phyloP scores from a whole-genome alignment of 2,888 invertebrate genomes.

The Erynnis tages region DNA sequence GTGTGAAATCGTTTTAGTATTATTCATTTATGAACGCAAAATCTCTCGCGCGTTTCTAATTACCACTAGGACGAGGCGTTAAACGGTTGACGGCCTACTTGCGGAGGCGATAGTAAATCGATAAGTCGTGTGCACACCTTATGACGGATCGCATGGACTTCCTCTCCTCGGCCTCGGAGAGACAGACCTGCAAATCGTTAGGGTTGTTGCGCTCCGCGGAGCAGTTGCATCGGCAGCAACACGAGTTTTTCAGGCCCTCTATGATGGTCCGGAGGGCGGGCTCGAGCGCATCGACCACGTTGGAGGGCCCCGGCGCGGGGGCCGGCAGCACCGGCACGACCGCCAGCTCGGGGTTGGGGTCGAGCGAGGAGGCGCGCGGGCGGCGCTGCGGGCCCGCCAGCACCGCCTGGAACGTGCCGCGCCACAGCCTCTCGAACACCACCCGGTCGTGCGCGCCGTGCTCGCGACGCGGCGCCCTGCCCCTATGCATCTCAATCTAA shows the following conservation, averaged over 20 bases:
- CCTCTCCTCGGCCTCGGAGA: slow-evolving; percentile 74
- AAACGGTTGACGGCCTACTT: slow-evolving; percentile 37
- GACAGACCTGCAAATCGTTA: slow-evolving; percentile 80
- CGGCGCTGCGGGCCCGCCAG: slow-evolving; percentile 62
- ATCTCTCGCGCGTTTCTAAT: slow-evolving; percentile 41
- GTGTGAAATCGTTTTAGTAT: slow-evolving; percentile 45
- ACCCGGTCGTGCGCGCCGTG: slow-evolving; percentile 77
- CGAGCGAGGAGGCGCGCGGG: slow-evolving; percentile 65
- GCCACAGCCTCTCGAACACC: slow-evolving; percentile 88
- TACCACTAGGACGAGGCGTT: slow-evolving; percentile 39
- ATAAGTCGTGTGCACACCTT: slow-evolving; percentile 77
- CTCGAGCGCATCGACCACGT: slow-evolving; percentile 71
- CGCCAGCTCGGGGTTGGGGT: slow-evolving; percentile 49
- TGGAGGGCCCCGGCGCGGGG: slow-evolving; percentile 40
- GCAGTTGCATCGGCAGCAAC: slow-evolving; percentile 76
- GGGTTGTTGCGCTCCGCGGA: slow-evolving; percentile 54
- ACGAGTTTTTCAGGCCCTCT: slow-evolving; percentile 60
- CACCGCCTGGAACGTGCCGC: slow-evolving; percentile 83
- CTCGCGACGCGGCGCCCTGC: slow-evolving; percentile 72
- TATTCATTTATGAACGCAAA: slow-evolving; percentile 35
- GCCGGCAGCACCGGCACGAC: slow-evolving; percentile 42
- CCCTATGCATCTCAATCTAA: slow-evolving; percentile 71
- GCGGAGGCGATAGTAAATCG: slow-evolving; percentile 41
- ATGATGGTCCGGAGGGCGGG: slow-evolving; percentile 66
- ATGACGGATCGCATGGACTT: slow-evolving; percentile 84